Base-by-base conservation (phyloP, 1,140 invertebrate species). In the Drosophila rufa region DNA sequence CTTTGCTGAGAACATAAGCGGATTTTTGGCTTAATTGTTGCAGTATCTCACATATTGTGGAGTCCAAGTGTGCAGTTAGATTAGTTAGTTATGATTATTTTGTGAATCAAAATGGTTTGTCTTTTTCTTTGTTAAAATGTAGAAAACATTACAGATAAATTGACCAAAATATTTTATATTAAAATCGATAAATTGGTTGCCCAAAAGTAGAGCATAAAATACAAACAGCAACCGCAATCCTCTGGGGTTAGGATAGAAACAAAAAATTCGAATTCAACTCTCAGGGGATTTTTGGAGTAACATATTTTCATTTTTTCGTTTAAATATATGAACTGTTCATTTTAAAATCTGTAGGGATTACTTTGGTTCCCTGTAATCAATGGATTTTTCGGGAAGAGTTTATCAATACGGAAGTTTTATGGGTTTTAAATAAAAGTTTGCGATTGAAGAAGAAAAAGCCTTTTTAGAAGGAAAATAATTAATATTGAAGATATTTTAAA, bases 11-110 rank as follows among this genome's bases (percentile, higher is more conserved):
- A 64, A 27, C 38, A 19, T 68, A 53, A 68, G 64, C 46, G 15
- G 62, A 45, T 69, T 69, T 68, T n/a, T 6, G 27, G 38, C 30
- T 55, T 69, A 36, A 33, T 53, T 69, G 12, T 45, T 27, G 22
- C 6, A 27, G 7, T 42, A 27, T 68, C 27, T 19, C 40, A 12
- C 27, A 36, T 36, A 7, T 40, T 27, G 1, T 6, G 22, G 4
- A 25, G 53, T 30, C 17, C 12, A 12, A 30, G 1, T 25, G 19
- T n/a, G 56, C 55, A 65, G 38, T 45, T 55, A 60, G 27, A 43
- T 25, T 33, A 22, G 19, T 22, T 60, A 17, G 11, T 4, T 14
- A 59, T 19, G 14, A 22, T 33, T 25, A 8, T 14, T 25, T 45
- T 36, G 5, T 11, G 46, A 19, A 22, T 2, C 14, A 4, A 4